Base-by-base conservation (phyloP, 2,113 vertebrate species). In the Podarcis muralis region DNA sequence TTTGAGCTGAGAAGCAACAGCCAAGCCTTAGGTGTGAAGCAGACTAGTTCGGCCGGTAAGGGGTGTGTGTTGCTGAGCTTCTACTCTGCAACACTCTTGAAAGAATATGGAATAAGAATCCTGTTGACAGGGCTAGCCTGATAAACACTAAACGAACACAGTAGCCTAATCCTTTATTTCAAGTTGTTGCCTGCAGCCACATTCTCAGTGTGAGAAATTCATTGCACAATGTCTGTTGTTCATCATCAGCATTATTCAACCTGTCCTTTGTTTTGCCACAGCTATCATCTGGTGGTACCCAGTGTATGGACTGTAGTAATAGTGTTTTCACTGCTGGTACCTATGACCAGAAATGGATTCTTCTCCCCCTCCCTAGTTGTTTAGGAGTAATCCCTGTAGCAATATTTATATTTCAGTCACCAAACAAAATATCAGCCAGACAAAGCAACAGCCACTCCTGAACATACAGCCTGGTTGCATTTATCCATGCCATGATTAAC, bases 161-260 rank as follows among this genome's bases (percentile, higher is more conserved):
- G 22, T 16, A 77, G 79, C 81, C 90, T 88, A 53, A 53, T 53
- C 48, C 9, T 53, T 53, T 81, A 65, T 66, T 72, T 82, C 40
- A 83, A 79, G 85, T 81, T 91, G 89, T 4, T 68, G 69, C 43
- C 78, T 93, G 90, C 83, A 91, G 75, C 84, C 62, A 88, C 87
- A 20, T 91, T 90, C 86, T 81, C 71, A 72, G 77, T 71, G 82
- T 80, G 78, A 71, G 76, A 88, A 79, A 84, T 62, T 87, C 27
- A 90, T 89, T 66, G 62, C 30, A 87, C 84, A 69, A 79, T 91
- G 80, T 71, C 53, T 79, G 90, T 68, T 80, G 32, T 66, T 0
- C 23, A 68, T 22, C 83, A 84, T 2, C 6, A 30, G 43, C 37
- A 9, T 65, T 78, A 57, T 53, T 72, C n/a, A 72, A 86, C 53